Evolutionary conservation across 2,113 vertebrate genomes (phyloP), one percentile per base, ranked within the genome.

Genomic region (Mormyrus lacerda): DNA sequence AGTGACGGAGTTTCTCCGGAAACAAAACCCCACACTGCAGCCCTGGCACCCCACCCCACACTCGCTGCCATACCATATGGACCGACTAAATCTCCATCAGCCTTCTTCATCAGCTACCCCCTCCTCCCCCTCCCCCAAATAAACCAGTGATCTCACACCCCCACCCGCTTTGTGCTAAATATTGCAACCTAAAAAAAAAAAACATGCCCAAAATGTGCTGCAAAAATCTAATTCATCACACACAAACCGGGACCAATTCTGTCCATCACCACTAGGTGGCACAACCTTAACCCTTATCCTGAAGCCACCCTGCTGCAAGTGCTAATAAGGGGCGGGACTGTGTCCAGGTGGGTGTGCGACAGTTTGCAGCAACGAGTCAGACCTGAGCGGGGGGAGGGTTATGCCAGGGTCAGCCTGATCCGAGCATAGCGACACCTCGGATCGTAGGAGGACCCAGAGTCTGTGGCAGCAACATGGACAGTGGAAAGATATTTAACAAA

Each of bases 1-100:
- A 90, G 82, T 85, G 58, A 85, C 24, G 39, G 76, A 73, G 87
- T 53, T 88, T 85, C 82, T 82, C 90, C 86, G 42, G 76, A 65
- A 73, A 24, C 42, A 85, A 24, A 85, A 35, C 87, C 55, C 82
- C 50, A 45, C 87, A 90, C 65, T 84, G 87, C 89, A 88, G 89
- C 44, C 19, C 27, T 47, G 39, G 6, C 61, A 4, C 73, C 84
- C 55, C 47, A 5, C 50, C 21, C 51, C 87, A 44, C 13, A 45
- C 45, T 13, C 0, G 58, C 85, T 84, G 21, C 76, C 84, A 55
- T 82, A 73, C 90, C 90, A 90, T 90, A 90, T 88, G 90, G 90
- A 88, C 76, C 73, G 19, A 44, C 90, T 90, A 88, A 86, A 90
- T 88, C 79, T 85, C 27, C 45, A 42, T n/a, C 55, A 50, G n/a